phyloP scores from a whole-genome alignment of 2,888 invertebrate species.

The Cephonodes hylas region DNA sequence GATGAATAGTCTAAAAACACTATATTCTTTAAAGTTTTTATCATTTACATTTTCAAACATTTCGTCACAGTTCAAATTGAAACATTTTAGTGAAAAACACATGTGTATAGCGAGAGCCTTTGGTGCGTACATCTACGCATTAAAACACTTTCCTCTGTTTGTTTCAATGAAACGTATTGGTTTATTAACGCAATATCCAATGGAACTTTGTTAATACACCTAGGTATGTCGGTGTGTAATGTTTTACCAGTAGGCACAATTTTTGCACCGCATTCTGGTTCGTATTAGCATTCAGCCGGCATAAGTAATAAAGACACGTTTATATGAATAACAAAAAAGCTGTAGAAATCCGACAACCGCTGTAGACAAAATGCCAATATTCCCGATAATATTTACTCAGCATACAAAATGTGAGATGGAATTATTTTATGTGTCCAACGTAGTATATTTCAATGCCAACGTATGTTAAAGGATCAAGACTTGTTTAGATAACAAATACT shows the following conservation, averaged over 20 bases:
- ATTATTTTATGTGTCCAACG: constrained; percentile 17
- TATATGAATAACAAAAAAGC: constrained; percentile 42
- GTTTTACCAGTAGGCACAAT: constrained; percentile 6
- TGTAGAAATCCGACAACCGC: constrained; percentile 27
- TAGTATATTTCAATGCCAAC: background rate
- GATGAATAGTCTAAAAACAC: no score
- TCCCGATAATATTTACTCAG: constrained; percentile 23
- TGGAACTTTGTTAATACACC: background rate
- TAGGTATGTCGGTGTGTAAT: background rate
- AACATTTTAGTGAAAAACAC: no score
- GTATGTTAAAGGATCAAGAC: background rate
- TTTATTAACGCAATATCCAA: background rate
- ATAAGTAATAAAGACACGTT: constrained; percentile 41
- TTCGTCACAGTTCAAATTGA: no score
- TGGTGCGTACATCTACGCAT: background rate
- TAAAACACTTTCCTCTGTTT: background rate
- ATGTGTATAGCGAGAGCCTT: no score
- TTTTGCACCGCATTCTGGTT: background rate
- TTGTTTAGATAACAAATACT: no score
- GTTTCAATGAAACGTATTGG: background rate
- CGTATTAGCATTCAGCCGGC: constrained; percentile 40
- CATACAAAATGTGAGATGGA: constrained; percentile 23
- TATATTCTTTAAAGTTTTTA: no score
- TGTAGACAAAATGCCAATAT: constrained; percentile 31
- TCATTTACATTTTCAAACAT: no score